These are phyloP conservation scores for Gymnocypris eckloni DNA, from an alignment of 2,797 vertebrate species.

Conservation along the genomic window DNA sequence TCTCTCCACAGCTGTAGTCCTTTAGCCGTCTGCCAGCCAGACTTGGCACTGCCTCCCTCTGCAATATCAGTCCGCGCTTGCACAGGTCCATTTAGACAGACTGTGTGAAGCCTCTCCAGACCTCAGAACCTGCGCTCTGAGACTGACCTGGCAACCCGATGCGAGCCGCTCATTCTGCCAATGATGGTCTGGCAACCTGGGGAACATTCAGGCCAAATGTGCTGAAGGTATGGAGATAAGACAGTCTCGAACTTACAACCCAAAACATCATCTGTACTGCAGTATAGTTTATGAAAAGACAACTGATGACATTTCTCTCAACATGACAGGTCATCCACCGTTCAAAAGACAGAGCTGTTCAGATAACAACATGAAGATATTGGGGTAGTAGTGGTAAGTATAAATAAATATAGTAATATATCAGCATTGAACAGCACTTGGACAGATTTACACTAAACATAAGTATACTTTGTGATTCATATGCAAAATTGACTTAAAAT, in stretches of 20 bases:
- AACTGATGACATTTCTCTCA: background rate
- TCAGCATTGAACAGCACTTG: background rate
- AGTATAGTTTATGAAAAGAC: background rate
- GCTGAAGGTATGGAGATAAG: conserved; percentile 39
- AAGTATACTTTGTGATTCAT: no score
- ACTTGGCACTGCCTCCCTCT: background rate
- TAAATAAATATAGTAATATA: background rate
- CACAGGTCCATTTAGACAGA: conserved; percentile 17
- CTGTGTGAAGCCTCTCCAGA: conserved; percentile 33
- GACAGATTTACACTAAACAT: background rate
- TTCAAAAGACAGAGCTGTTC: background rate
- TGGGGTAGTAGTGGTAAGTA: background rate
- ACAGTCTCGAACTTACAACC: conserved; percentile 1
- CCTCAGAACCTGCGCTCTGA: conserved; percentile 12
- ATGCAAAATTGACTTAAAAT: no score
- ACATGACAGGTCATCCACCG: background rate
- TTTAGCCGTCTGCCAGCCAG: conserved; percentile 6
- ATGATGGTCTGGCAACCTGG: background rate
- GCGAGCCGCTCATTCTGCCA: background rate
- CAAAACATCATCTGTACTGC: conserved; percentile 4
- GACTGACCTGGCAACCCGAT: conserved; percentile 25
- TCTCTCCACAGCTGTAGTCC: conserved; percentile 43
- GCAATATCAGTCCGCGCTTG: background rate
- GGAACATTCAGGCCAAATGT: conserved; percentile 8
- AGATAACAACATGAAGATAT: background rate